phyloP scores from a whole-genome alignment of 2,797 vertebrate genomes.

The Scarus forsteni region DNA sequence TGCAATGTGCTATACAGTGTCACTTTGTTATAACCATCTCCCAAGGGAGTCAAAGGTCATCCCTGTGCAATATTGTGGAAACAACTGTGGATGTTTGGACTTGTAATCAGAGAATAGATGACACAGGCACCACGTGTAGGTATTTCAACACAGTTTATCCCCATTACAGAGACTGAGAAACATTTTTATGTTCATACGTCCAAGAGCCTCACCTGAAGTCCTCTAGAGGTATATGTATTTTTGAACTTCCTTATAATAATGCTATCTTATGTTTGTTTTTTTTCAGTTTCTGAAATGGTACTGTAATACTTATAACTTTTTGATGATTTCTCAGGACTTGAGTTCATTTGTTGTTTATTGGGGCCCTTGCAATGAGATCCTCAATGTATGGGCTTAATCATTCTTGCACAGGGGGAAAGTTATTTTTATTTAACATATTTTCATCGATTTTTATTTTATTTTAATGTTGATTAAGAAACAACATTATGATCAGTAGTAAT shows the following conservation, averaged over 20 bases:
- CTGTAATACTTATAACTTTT: conserved; percentile 12
- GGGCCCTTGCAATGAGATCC: too few species aligned
- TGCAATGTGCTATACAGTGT: not conserved
- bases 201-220: conserved; percentile 11
- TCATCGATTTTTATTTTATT: too few species aligned
- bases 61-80: conserved; percentile 27
- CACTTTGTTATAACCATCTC: conserved; percentile 15
- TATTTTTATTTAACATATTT: too few species aligned
- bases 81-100: conserved; percentile 31
- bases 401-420: too few species aligned
- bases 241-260: conserved; percentile 11
- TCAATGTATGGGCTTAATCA: too few species aligned
- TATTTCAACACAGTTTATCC: conserved; percentile 22
- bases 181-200: not conserved
- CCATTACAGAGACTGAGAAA: conserved; percentile 5
- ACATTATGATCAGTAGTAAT: too few species aligned
- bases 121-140: conserved; percentile 1
- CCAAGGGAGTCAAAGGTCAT: conserved; percentile 50
- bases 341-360: too few species aligned
- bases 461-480: too few species aligned
- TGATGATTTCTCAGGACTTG: not conserved
- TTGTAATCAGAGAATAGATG: conserved; percentile 15
- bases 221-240: conserved; percentile 15
- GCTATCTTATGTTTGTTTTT: conserved; percentile 15
- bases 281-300: not conserved